Evolutionary conservation across 2,113 vertebrate genomes (phyloP), one percentile per base, ranked within the genome.

Genomic region (Felis chaus): DNA sequence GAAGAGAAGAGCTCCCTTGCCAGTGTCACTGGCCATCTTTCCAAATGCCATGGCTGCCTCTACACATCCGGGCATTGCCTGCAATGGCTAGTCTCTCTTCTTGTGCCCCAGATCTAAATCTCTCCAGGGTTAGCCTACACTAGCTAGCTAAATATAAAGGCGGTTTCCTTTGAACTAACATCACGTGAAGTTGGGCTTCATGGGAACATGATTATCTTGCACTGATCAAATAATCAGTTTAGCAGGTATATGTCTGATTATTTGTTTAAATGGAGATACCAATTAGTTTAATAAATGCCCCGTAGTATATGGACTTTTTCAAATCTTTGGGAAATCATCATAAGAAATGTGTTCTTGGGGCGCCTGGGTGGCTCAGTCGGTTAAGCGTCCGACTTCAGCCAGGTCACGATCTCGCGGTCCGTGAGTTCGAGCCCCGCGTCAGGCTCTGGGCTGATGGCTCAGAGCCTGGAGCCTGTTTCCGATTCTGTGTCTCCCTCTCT

Each of bases 241-340:
- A 85, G 31, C 66, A 83, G 45, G 36, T 89, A 7, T 1, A 18
- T 9, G 12, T 74, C 41, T 87, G 50, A 13, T 41, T 87, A 73
- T 41, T 53, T 95, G 91, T 95, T 76, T 79, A 33, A 89, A 69
- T 79, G 45, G 63, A 53, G 23, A 91, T 69, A 66, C 7, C 18
- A 76, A 53, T 89, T 69, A n/a, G 21, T 96, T 97, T 97, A 96
- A 68, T 93, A 92, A 89, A 95, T 97, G 65, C 39, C 71, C 94
- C 88, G 88, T 91, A 33, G 45, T 82, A 39, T 85, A 50, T 48
- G 68, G 86, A 96, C 23, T 68, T 61, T 91, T 96, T 85, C 33
- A 81, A 41, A 73, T 88, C 89, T 69, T 79, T 91, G 78, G 57
- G 61, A 81, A 95, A 86, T 69, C n/a, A 69, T 87, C 90, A 68